phyloP scores from a whole-genome alignment of 2,797 vertebrate species.

The Lagothrix lagotricha region DNA sequence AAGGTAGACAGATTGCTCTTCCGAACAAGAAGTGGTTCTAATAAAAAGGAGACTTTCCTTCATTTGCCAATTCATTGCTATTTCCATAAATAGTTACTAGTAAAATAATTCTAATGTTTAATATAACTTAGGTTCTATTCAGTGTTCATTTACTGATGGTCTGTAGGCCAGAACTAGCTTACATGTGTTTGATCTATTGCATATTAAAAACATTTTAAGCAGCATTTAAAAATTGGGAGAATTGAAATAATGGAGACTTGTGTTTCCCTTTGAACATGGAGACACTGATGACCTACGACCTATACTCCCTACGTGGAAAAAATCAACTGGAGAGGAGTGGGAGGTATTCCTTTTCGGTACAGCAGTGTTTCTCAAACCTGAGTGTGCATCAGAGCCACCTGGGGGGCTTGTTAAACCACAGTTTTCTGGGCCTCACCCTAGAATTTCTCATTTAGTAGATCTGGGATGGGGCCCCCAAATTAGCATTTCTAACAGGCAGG shows the following conservation, averaged over 20 bases:
- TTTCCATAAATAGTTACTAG: background rate
- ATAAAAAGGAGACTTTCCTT: constrained; percentile 15
- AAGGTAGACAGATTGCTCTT: background rate
- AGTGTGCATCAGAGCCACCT: background rate
- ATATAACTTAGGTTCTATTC: background rate
- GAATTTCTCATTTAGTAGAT: background rate
- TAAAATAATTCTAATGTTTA: background rate
- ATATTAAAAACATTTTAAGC: background rate
- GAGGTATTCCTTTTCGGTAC: background rate
- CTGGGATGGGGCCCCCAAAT: background rate
- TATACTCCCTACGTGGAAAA: background rate
- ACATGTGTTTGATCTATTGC: background rate
- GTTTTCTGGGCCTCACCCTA: background rate
- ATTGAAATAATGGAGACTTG: background rate
- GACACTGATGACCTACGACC: background rate
- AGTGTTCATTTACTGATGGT: background rate
- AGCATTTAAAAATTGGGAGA: background rate
- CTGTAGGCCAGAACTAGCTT: background rate
- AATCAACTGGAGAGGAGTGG: background rate
- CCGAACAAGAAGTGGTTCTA: background rate
- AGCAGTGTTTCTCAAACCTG: background rate
- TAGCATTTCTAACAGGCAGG: background rate
- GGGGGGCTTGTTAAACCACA: background rate
- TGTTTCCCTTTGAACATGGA: background rate
- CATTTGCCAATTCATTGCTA: background rate